Conservation (phyloP, 2,113 vertebrate genomes). For the Platysteira castanea region DNA sequence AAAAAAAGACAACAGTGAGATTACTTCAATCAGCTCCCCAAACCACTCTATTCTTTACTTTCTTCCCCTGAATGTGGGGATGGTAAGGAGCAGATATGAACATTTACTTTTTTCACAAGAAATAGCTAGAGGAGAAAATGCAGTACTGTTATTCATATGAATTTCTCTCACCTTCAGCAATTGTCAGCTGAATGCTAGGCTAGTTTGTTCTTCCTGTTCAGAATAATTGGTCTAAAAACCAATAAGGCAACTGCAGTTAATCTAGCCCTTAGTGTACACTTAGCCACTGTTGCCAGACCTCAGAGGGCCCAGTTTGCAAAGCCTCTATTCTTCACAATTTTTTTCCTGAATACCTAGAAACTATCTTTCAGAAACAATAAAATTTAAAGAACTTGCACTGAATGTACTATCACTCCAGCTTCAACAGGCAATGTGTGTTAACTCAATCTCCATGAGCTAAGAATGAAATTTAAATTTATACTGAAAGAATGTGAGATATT, state of each 20-base stretch:
- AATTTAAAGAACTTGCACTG: neutral
- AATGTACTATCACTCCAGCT: neutral
- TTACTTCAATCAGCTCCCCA: neutral
- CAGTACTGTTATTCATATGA: neutral
- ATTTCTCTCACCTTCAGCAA: neutral
- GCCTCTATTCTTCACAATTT: neutral
- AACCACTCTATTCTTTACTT: neutral
- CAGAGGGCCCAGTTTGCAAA: neutral
- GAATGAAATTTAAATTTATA: slow-evolving; percentile 4
- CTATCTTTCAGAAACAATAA: neutral
- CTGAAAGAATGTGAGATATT: neutral
- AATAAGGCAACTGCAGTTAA: neutral
- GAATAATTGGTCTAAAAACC: neutral
- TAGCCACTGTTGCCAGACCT: neutral
- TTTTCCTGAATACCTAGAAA: neutral
- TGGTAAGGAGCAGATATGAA: neutral
- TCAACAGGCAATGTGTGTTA: neutral
- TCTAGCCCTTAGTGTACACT: neutral
- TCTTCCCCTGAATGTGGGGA: rapidly evolving
- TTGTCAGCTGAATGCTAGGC: neutral
- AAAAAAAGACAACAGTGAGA: neutral
- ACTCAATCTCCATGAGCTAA: neutral
- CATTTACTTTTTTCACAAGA: neutral
- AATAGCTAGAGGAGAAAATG: neutral
- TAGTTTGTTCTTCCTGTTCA: neutral